Evolutionary conservation across 2,113 vertebrate genomes (phyloP), one percentile per base, ranked within the genome.

Genomic region (Peromyscus polionotus): DNA sequence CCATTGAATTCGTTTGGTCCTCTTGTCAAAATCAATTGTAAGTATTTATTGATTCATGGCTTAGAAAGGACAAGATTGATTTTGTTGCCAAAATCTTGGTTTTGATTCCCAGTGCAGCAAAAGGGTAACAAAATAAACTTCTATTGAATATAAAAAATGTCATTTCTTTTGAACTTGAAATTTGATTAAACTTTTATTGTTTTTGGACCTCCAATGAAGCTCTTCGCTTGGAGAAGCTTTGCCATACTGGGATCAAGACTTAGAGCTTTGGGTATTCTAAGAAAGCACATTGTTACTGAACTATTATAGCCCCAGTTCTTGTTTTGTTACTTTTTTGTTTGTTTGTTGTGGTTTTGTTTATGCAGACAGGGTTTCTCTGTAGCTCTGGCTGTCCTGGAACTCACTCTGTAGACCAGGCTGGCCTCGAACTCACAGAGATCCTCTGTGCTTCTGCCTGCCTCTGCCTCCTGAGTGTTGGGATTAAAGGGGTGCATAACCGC

Each of bases 51-150:
- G 67, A 70, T 88, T 72, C 67, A 9, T 51, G 85, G 20, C 48
- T 88, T 70, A 88, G 85, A 72, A 88, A 54, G 67, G 20, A 70
- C 85, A 88, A 88, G 85, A 88, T 54, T 70, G 65, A 88, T 70
- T 88, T 88, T 88, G 65, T 70, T 88, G 36, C 85, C 48, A 88
- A 88, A 70, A 19, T 65, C 65, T 36, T 70, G 67, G 28, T 72
- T 88, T 88, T 54, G 65, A 88, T 88, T 68, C 85, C 65, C 65
- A 70, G 67, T 72, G 31, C 45, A 51, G 19, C 67, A 88, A 68
- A 88, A 88, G 84, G 63, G 63, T 87, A 87, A 88, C 45, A 70
- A 72, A 70, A 88, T 68, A 88, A 88, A 54, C 14, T 88, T 88
- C 33, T 54, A 88, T 70, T 88, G 85, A 70, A 88, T 51, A 48